These are phyloP conservation scores for Lottia gigantea DNA, from an alignment of 2,888 invertebrate species.

Conservation along the genomic window DNA sequence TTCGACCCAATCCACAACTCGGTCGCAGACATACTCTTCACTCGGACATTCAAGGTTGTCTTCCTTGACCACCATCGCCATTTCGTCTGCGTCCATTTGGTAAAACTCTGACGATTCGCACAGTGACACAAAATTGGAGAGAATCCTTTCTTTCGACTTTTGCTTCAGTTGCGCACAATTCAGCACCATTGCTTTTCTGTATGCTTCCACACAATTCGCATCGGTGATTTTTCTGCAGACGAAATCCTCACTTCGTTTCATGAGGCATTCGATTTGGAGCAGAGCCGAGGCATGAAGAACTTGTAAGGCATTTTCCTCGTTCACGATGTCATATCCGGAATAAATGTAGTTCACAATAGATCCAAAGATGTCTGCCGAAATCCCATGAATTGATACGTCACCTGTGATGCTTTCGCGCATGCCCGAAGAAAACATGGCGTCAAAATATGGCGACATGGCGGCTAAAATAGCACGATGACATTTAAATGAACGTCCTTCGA, in stretches of 20 bases:
- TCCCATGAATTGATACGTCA: conserved; percentile 44
- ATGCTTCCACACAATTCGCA: conserved; percentile 84
- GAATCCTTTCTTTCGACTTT: conserved; percentile 77
- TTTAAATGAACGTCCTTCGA: conserved; percentile 43
- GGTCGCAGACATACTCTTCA: conserved; percentile 79
- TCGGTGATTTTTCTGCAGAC: conserved; percentile 78
- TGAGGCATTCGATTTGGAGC: conserved; percentile 82
- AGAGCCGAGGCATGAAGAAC: conserved; percentile 84
- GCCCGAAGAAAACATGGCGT: conserved; percentile 51
- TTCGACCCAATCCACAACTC: conserved; percentile 77
- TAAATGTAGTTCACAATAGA: conserved; percentile 86
- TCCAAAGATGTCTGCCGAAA: conserved; percentile 81
- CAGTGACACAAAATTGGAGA: conserved; percentile 67
- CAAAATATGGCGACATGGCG: conserved; percentile 56
- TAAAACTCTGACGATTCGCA: conserved; percentile 50
- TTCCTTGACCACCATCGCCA: conserved; percentile 80
- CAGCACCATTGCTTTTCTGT: conserved; percentile 82
- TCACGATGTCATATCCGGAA: conserved; percentile 80
- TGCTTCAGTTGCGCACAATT: conserved; percentile 79
- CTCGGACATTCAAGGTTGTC: conserved; percentile 88
- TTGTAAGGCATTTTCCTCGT: conserved; percentile 77
- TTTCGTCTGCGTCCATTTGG: conserved; percentile 78
- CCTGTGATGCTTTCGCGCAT: conserved; percentile 47
- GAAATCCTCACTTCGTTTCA: conserved; percentile 83
- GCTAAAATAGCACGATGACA: conserved; percentile 56